These are phyloP conservation scores for Melanocharis versteri DNA, from an alignment of 2,113 vertebrate species.

Conservation along the genomic window DNA sequence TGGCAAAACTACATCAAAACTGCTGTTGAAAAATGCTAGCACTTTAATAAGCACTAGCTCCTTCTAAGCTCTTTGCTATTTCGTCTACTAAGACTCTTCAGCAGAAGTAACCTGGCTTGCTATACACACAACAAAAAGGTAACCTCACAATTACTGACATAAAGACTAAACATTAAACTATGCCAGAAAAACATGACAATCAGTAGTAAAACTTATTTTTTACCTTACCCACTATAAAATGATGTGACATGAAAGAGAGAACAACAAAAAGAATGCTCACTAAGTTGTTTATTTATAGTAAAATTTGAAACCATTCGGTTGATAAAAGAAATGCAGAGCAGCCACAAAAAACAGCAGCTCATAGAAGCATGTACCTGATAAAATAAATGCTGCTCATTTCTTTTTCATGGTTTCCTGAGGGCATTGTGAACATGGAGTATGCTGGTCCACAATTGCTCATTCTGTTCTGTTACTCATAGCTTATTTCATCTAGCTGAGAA, in stretches of 20 bases:
- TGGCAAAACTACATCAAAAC: constrained; percentile 55
- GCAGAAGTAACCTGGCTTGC: neutral
- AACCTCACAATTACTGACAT: neutral
- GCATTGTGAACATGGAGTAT: neutral
- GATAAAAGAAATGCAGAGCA: neutral
- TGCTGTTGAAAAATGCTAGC: neutral
- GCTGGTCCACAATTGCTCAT: neutral
- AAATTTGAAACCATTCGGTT: neutral
- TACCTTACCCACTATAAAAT: neutral
- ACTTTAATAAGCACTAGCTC: neutral
- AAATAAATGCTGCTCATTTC: neutral
- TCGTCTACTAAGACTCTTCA: neutral
- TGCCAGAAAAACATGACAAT: neutral
- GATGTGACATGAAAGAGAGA: neutral
- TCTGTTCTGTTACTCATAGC: neutral
- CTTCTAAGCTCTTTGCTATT: neutral
- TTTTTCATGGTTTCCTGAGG: neutral
- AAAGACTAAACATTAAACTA: neutral
- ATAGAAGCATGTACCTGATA: neutral
- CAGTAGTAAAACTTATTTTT: neutral
- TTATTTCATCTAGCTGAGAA: neutral
- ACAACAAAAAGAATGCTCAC: neutral
- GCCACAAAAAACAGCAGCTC: neutral
- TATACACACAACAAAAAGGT: neutral
- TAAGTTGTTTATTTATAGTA: neutral